Base-by-base conservation (phyloP, 2,888 invertebrate species). In the Drepana falcataria region DNA sequence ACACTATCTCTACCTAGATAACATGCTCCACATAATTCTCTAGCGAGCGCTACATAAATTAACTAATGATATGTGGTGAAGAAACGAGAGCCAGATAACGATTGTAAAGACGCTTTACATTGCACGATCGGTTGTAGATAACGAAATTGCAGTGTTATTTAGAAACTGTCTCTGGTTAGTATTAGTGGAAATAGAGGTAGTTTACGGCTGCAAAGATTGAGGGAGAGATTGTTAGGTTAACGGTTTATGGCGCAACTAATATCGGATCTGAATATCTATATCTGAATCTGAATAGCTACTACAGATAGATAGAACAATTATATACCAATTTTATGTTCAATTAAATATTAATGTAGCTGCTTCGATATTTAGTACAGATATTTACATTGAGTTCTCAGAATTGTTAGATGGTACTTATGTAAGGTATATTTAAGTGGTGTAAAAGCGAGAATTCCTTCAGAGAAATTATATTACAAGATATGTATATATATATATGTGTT, bases 31-130 rank as follows among this genome's bases (percentile, higher is more conserved):
- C 76, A 84, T 85, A 82, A 83, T 80, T 87, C 81, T 79, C 61
- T 66, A 72, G 74, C 74, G 73, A 81, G 83, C 73, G 68, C 73
- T 77, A 83, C 82, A 85, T 86, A 85, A 85, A 86, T 87, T 85
- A 83, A 75, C 80, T 78, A 81, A 85, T 85, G 84, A 85, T 81
- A 84, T 76, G 78, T 79, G 71, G 67, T 64, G 69, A 75, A 74
- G 74, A 71, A 79, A 79, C 71, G 68, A 71, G 77, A 69, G 65
- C 69, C 64, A 70, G 71, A 75, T 76, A 73, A 73, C 55, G 59
- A 61, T 58, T 59, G 61, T 62, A 60, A 59, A 37, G 61, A 60
- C 64, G 70, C 74, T 69, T 74, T 75, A 70, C 70, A 69, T 68
- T 66, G 68, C 71, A 64, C 73, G 81, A 81, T 78, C 71, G 71